Percentiles rank a stretch among this genome's conserved stretches.
phyloP scores from a whole-genome alignment of 2,113 vertebrate genomes.

The Ibidorhyncha struthersii region DNA sequence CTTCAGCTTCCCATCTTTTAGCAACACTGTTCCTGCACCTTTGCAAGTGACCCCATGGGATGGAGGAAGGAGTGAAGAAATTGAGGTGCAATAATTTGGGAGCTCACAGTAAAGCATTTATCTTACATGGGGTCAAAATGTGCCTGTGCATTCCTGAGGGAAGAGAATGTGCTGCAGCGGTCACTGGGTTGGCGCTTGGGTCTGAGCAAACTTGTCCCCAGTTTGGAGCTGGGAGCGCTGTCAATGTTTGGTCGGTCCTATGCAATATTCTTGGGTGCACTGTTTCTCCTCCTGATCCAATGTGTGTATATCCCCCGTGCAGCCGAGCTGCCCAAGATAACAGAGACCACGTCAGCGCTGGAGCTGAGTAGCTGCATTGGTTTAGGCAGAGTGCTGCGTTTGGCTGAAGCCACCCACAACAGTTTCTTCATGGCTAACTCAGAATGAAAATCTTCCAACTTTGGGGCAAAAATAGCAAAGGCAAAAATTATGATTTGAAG shows the following conservation, averaged over 20 bases:
- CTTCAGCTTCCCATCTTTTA: not conserved
- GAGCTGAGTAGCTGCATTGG: not conserved
- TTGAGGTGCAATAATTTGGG: not conserved
- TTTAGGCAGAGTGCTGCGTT: not conserved
- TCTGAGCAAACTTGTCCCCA: not conserved
- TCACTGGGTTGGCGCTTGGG: not conserved
- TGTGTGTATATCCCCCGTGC: not conserved
- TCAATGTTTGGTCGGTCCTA: not conserved
- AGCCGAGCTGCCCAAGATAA: not conserved
- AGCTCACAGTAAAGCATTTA: not conserved
- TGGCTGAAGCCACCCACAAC: not conserved
- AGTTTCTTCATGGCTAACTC: not conserved
- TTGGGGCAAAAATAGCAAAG: not conserved
- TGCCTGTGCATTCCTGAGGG: not conserved
- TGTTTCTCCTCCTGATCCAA: not conserved
- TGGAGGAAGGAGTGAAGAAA: not conserved
- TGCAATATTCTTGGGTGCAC: not conserved
- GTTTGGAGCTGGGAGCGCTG: not conserved
- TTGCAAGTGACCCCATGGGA: not conserved
- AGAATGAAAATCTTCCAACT: not conserved
- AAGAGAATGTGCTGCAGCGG: rapidly evolving
- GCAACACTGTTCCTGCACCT: not conserved
- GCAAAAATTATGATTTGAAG: not conserved
- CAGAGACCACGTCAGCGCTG: not conserved
- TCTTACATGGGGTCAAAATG: not conserved